phyloP scores from a whole-genome alignment of 2,888 invertebrate species.

The Sycophila texana region DNA sequence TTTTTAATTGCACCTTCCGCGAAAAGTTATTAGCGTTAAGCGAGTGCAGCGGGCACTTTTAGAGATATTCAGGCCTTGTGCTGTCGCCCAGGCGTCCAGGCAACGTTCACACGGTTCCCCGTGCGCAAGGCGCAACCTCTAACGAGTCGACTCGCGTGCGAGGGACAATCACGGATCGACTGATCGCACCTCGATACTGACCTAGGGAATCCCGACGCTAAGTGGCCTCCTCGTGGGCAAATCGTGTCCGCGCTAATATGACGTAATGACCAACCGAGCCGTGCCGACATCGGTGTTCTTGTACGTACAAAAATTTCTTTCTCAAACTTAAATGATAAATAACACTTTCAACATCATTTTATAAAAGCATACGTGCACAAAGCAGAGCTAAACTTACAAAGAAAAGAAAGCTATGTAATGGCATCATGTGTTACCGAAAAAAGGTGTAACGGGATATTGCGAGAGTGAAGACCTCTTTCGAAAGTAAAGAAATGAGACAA shows the following conservation, averaged over 20 bases:
- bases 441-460: slow-evolving; percentile 41
- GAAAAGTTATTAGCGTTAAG: no score
- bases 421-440: slow-evolving; percentile 35
- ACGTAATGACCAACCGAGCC: slow-evolving; percentile 14
- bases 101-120: slow-evolving; percentile 52
- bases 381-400: slow-evolving; percentile 13
- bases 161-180: slow-evolving; percentile 8
- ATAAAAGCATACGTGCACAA: slow-evolving; percentile 9
- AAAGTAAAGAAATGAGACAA: slow-evolving; percentile 27
- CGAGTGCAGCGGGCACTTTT: not conserved
- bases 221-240: not conserved
- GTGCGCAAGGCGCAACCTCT: slow-evolving; percentile 9
- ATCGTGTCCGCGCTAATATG: slow-evolving; percentile 36
- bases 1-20: no score
- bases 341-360: not conserved
- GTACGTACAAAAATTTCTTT: no score
- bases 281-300: not conserved
- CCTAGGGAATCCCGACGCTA: not conserved
- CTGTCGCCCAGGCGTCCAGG: slow-evolving; percentile 37
- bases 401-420: slow-evolving; percentile 37
- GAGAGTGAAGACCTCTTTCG: slow-evolving; percentile 41
- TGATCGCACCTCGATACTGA: slow-evolving; percentile 27
- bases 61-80: slow-evolving; percentile 45
- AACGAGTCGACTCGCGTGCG: slow-evolving; percentile 40
- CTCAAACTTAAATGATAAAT: no score